These are phyloP conservation scores for Lagorchestes hirsutus DNA, from an alignment of 2,797 vertebrate genomes.

Conservation along the genomic window DNA sequence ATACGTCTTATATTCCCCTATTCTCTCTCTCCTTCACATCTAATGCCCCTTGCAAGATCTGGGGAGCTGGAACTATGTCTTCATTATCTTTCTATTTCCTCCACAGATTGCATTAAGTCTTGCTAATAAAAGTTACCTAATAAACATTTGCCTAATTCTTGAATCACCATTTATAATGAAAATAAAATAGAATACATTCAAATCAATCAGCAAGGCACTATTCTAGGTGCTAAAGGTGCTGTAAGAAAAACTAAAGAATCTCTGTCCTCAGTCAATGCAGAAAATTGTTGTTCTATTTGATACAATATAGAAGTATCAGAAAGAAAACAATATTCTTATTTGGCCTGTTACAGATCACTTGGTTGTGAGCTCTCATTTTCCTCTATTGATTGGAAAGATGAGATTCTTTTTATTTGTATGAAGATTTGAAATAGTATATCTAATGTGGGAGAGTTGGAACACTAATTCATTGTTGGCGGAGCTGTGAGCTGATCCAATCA, in stretches of 20 bases:
- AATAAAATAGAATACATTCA: neutral
- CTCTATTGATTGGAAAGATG: conserved; percentile 29
- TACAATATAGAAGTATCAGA: neutral
- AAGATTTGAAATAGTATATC: conserved; percentile 36
- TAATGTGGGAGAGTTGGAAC: neutral
- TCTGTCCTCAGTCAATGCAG: conserved; percentile 5
- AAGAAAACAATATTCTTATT: conserved; percentile 56
- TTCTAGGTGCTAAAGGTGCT: neutral
- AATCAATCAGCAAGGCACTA: neutral
- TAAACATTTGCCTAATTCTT: neutral
- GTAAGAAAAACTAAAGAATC: conserved; percentile 65
- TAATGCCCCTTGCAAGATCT: neutral
- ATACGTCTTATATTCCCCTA: neutral
- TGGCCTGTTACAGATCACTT: conserved; percentile 43
- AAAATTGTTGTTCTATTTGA: conserved; percentile 47
- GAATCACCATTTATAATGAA: neutral
- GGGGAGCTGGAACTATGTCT: neutral
- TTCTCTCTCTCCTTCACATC: neutral
- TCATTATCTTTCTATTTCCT: neutral
- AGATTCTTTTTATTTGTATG: conserved; percentile 32
- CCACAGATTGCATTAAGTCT: neutral
- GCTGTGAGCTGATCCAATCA: too few relatives aligned
- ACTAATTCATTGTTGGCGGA: too few relatives aligned
- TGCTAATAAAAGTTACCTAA: neutral
- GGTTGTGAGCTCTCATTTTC: conserved; percentile 38